phyloP scores from a whole-genome alignment of 2,888 invertebrate species.

The Pristionchus maxplancki region DNA sequence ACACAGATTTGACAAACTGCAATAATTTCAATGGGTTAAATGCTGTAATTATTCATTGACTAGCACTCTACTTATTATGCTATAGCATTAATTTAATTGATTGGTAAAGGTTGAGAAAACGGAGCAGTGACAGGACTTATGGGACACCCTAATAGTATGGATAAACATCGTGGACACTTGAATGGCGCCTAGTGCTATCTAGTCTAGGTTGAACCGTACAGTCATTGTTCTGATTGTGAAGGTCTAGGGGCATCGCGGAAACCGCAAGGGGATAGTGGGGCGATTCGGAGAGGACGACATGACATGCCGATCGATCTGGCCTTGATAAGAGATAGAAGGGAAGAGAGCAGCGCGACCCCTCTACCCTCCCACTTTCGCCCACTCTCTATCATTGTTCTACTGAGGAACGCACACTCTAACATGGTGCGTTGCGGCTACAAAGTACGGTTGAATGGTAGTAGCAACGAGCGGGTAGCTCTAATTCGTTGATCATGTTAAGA shows the following conservation, averaged over 20 bases:
- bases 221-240: too few species aligned
- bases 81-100: too few species aligned
- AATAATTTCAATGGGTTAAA: too few species aligned
- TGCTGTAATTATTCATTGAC: too few species aligned
- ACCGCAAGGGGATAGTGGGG: neutral
- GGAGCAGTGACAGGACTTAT: too few species aligned
- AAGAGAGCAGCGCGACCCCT: conserved; percentile 23
- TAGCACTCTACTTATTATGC: too few species aligned
- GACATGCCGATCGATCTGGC: conserved; percentile 9
- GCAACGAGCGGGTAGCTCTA: neutral
- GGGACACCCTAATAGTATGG: too few species aligned
- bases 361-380: neutral
- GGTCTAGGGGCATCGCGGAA: too few species aligned
- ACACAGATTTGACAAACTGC: too few species aligned
- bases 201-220: neutral
- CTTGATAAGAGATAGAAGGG: conserved; percentile 34
- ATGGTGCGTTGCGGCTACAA: conserved; percentile 13
- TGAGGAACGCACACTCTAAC: neutral
- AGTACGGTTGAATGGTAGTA: conserved; percentile 19
- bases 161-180: too few species aligned
- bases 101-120: too few species aligned
- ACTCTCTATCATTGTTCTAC: neutral
- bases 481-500: neutral
- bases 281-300: neutral
- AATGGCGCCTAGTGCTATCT: neutral